Conservation (phyloP, 2,797 vertebrate species). For the Lemur catta region DNA sequence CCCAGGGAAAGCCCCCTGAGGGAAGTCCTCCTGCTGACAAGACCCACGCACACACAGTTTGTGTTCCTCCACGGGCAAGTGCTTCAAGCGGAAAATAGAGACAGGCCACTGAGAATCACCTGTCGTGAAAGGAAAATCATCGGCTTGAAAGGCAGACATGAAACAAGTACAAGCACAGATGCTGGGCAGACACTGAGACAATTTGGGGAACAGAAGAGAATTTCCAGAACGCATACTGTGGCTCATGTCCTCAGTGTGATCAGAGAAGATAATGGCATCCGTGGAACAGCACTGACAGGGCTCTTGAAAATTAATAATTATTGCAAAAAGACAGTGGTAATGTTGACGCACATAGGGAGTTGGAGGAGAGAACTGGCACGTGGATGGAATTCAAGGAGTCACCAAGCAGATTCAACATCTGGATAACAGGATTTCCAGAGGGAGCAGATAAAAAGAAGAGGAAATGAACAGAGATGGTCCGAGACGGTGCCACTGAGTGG, state of each 20-base stretch:
- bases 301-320: fast-evolving
- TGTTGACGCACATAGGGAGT: background rate
- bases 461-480: background rate
- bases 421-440: too few species aligned
- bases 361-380: fast-evolving
- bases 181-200: background rate
- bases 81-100: too few species aligned
- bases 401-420: fast-evolving
- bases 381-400: too few species aligned
- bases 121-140: too few species aligned
- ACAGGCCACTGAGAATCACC: background rate
- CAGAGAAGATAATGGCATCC: fast-evolving
- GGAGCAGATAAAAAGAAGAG: too few species aligned
- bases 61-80: fast-evolving
- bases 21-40: background rate
- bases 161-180: background rate
- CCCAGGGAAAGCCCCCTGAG: background rate
- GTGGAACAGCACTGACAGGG: background rate
- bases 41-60: fast-evolving
- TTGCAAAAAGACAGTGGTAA: fast-evolving
- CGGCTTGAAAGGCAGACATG: fast-evolving
- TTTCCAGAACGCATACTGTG: fast-evolving
- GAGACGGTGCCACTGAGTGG: background rate
- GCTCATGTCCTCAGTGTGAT: fast-evolving
- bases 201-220: background rate